Evolutionary conservation across 2,113 vertebrate species (phyloP), one percentile per base, ranked within the genome.

Genomic region (Baryphthengus martii): DNA sequence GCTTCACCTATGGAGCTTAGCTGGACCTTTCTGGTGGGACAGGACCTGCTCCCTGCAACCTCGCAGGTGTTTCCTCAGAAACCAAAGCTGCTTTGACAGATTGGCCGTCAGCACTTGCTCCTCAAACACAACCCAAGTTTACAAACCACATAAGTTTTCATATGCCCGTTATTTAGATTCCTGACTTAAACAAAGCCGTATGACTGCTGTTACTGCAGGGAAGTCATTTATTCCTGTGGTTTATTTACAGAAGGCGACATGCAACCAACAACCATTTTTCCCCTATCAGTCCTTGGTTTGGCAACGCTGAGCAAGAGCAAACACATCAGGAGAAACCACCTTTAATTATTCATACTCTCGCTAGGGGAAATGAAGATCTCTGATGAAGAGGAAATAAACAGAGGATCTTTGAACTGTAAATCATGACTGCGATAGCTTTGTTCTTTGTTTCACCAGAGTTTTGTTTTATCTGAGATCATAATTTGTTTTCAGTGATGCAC

Each of bases 401-500:
- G 78, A 71, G 39, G 82, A 91, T 62, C 96, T 98, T 98, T 98
- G 98, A 98, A 98, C 97, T 88, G 29, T 82, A 96, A 95, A 92
- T 96, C 93, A 85, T 66, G 70, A 49, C 86, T 93, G 84, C 45
- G 65, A 96, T 81, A 92, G 94, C 97, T 98, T 97, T 95, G 95
- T 97, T 97, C 96, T 98, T 93, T 97, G 94, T 97, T 95, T 96
- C 58, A 40, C 79, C 58, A n/a, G 85, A 89, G 88, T 93, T 98
- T 92, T 95, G 92, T 95, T 97, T 97, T 97, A 97, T 97, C 97
- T 90, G 91, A 97, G 97, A 97, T 95, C 96, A 96, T 98, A 97
- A 98, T 98, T 98, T 98, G 97, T 97, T 98, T 97, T 94, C 92
- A 89, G 37, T 96, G 97, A 98, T 97, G 97, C 89, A 96, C 90